Base-by-base conservation (phyloP, 2,888 invertebrate species). In the Orthosia cruda region DNA sequence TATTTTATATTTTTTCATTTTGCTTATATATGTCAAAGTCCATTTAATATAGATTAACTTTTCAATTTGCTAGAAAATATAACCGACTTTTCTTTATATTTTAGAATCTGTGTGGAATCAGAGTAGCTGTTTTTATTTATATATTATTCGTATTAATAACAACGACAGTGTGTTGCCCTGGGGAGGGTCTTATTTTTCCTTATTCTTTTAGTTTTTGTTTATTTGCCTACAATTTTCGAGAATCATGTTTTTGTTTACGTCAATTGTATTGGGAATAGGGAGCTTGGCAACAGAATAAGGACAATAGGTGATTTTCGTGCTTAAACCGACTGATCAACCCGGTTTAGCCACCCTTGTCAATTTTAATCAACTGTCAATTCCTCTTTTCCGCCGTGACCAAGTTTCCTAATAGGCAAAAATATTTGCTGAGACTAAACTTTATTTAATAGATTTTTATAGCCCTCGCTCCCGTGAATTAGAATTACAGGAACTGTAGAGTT, bases 101-200 rank as follows among this genome's bases (percentile, higher is more conserved):
- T 59, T 15, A n/a, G 13, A 57, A 70, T 72, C 55, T 67, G 20
- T 12, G 40, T 55, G 32, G 26, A 52, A 67, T 54, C n/a, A n/a
- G n/a, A n/a, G n/a, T n/a, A n/a, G n/a, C n/a, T 50, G 23, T 71
- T 57, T 54, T 71, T 40, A 61, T 79, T 55, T 15, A n/a, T 23
- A 55, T 62, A 68, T 55, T 64, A 71, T 83, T 83, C 54, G n/a
- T 59, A 66, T 54, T 78, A 67, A 59, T 55, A 65, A 26, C 65
- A 65, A 32, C 47, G 50, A 58, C 69, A 40, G 23, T 32, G 45
- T 63, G 50, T 54, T 45, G 64, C 83, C 58, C 50, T 13, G 3
- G 47, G 58, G 58, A 49, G 40, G 45, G 52, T 55, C 50, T 58
- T 66, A 54, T 55, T 70, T 71, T 52, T 82, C 71, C 71, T 57